Evolutionary conservation across 2,797 vertebrate species (phyloP), one percentile per base, ranked within the genome.

Genomic region (Chromobotia macracanthus): DNA sequence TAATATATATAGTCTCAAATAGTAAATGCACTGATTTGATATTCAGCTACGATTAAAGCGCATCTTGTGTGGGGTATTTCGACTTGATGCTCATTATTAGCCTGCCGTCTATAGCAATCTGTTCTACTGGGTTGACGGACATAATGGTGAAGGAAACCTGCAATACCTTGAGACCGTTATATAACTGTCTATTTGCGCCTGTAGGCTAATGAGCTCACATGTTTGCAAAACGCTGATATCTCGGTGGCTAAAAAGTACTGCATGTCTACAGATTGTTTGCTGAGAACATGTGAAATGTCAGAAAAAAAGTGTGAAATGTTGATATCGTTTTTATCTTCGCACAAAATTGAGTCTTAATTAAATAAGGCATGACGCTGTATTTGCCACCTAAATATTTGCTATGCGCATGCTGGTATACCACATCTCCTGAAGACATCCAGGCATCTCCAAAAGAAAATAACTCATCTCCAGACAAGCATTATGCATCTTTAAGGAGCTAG

Each of bases 401-500:
- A 69, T n/a, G n/a, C 21, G 68, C 67, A 25, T 38, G 28, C 19
- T 16, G 13, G 19, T 13, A 10, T 28, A 44, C 31, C 53, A 48
- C 48, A 72, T 79, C 31, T 72, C 67, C 48, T 25, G 51, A 31
- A 77, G 19, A 69, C 23, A 38, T 50, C 58, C 25, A 21, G 19
- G 46, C 68, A 12, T 64, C 68, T 79, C 60, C 48, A 72, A 28
- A 71, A n/a, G 48, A 44, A 18, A 21, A 41, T 13, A 86, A 89
- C 89, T 87, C 85, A 83, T 87, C 84, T 79, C 86, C 87, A 90
- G 83, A 55, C 89, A 7, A 41, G 38, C 48, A 46, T 91, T 89
- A 92, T 91, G 90, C 89, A 91, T 88, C 76, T 19, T 84, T 85
- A 88, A 76, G 58, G 75, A 77, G 81, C 72, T 84, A 88, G 88